These are phyloP conservation scores for Ctenoplectra terminalis DNA, from an alignment of 1,140 invertebrate genomes.

Conservation along the genomic window DNA sequence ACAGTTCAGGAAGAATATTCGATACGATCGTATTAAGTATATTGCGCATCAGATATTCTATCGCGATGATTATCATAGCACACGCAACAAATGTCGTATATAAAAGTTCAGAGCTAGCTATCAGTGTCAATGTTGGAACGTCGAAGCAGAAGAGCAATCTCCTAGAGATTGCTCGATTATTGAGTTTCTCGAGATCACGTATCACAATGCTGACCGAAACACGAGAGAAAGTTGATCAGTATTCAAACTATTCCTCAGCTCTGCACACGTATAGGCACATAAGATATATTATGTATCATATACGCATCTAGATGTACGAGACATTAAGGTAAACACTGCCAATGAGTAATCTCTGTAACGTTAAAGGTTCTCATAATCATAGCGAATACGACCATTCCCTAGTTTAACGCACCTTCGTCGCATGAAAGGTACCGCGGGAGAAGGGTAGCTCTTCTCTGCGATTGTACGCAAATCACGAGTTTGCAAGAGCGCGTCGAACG, in stretches of 20 bases:
- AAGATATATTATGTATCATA: slow-evolving; percentile 58
- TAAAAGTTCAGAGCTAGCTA: slow-evolving; percentile 14
- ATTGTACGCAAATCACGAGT: slow-evolving; percentile 33
- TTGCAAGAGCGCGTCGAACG: slow-evolving; percentile 33
- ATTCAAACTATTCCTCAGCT: slow-evolving; percentile 48
- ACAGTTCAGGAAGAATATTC: background rate
- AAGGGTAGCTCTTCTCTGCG: background rate
- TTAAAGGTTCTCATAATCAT: slow-evolving; percentile 52
- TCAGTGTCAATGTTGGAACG: background rate
- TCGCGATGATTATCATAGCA: slow-evolving; percentile 7
- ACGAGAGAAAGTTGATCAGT: slow-evolving; percentile 6
- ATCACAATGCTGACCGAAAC: background rate
- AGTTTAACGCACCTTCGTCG: slow-evolving; percentile 57
- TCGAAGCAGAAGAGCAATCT: background rate
- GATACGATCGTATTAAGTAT: background rate
- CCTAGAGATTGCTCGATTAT: background rate
- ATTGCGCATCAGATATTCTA: background rate
- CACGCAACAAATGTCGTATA: background rate
- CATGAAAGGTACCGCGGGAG: slow-evolving; percentile 9
- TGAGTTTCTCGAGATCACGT: background rate
- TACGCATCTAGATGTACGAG: slow-evolving; percentile 61
- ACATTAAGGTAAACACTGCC: slow-evolving; percentile 56
- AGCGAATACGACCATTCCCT: slow-evolving; percentile 55
- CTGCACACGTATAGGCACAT: slow-evolving; percentile 50
- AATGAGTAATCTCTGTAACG: slow-evolving; percentile 46